A percentile compares a stretch with the other conserved stretches of the same genome.
Evolutionary conservation across 1,140 invertebrate species (phyloP).

Genomic region (Lerema accius): DNA sequence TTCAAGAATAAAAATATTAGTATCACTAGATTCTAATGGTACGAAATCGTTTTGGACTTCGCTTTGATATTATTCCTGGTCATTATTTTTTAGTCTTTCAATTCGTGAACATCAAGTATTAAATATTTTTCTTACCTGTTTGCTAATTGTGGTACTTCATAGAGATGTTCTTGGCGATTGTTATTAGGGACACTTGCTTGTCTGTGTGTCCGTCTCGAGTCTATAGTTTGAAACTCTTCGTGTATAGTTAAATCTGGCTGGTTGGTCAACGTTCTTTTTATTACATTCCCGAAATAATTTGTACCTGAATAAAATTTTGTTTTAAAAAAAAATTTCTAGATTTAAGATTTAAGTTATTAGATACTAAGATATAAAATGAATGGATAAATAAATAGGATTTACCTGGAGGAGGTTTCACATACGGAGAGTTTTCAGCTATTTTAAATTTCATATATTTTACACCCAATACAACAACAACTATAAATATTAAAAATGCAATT

Average conservation of each 20-base stretch:
- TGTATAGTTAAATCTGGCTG: slow-evolving; percentile 76
- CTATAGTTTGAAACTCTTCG: slow-evolving; percentile 74
- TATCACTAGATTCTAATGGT: too few relatives aligned
- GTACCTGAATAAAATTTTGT: slow-evolving; percentile 51
- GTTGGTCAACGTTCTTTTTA: slow-evolving; percentile 73
- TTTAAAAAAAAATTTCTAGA: too few relatives aligned
- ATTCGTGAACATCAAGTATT: too few relatives aligned
- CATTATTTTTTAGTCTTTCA: too few relatives aligned
- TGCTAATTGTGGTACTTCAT: slow-evolving; percentile 74
- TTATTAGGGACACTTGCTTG: slow-evolving; percentile 54
- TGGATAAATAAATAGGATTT: too few relatives aligned
- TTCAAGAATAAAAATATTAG: too few relatives aligned
- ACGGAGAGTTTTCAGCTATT: slow-evolving; percentile 69
- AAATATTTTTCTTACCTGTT: slow-evolving; percentile 62
- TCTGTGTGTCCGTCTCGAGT: slow-evolving; percentile 60
- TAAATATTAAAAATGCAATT: slow-evolving; percentile 71
- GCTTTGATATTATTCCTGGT: too few relatives aligned
- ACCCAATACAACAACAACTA: slow-evolving; percentile 68
- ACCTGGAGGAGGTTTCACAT: slow-evolving; percentile 73
- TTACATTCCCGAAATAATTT: slow-evolving; percentile 72
- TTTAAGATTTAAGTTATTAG: too few relatives aligned
- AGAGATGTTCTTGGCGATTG: slow-evolving; percentile 66
- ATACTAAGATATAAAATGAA: too few relatives aligned
- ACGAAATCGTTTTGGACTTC: too few relatives aligned
- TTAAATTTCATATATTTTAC: slow-evolving; percentile 77